Evolutionary conservation across 1,140 invertebrate genomes (phyloP), one percentile per base, ranked within the genome.

Genomic region (Triops longicaudatus): DNA sequence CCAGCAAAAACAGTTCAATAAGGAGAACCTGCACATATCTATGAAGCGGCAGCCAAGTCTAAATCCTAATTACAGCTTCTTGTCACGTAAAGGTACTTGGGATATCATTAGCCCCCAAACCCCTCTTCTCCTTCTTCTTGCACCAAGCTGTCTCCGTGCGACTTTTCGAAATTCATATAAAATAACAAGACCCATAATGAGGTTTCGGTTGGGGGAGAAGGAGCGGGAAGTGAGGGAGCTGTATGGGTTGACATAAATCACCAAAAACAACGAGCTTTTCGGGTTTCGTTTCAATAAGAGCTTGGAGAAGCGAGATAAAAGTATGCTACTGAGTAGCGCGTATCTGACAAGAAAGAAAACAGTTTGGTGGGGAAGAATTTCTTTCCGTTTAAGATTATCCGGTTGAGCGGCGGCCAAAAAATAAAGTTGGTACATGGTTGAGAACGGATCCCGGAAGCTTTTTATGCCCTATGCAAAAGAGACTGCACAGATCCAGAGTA

Each of bases 41-140:
- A 14, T 63, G 50, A 6, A 63, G 22, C 50, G 50, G 5, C 22
- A 63, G 14, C 50, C 9, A 17, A 12, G 22, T 63, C 14, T 17
- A 22, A 22, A 17, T 22, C n/a, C 22, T 63, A 63, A 63, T 63
- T 63, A 63, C 50, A 22, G 50, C 50, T 63, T 63, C 50, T 4
- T 63, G 50, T 63, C 50, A 63, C 50, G 50, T 6, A 63, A 63
- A 63, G n/a, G 14, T 63, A 63, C 50, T 63, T 63, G 50, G 31
- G 50, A 63, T 63, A 63, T 63, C 50, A 63, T 63, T 63, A 63
- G 7, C 50, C 14, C 10, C 3, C 14, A 63, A 63, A 9, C 50
- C 14, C 22, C 31, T 7, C 31, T 37, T 37, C 31, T n/a, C n/a
- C n/a, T 37, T 37, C 7, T 37, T 37, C 31, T 2, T 37, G 7